Evolutionary conservation across 2,113 vertebrate species (phyloP), one percentile per base, ranked within the genome.

Genomic region (Stegastes partitus): DNA sequence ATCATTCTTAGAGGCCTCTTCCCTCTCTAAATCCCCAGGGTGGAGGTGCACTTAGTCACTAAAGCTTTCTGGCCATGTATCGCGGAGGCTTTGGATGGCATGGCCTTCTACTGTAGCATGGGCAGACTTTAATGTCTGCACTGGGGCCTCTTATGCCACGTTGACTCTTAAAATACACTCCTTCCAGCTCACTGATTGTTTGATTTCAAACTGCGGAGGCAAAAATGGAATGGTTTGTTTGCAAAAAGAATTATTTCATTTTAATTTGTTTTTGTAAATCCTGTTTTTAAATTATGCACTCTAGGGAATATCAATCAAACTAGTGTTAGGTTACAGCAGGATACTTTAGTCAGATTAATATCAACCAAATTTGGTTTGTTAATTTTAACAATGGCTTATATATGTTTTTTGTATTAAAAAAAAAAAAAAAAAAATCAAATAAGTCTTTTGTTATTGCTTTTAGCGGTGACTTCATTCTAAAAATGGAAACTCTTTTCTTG

Each of bases 1-100:
- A 78, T 74, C 82, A 49, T 77, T 84, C 66, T 82, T 69, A 69
- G 65, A 82, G 78, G 31, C 79, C 64, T 73, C 42, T 83, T 79
- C 71, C 57, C 14, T 76, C 31, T 15, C 50, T 77, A 84, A 87
- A 81, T 88, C 89, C 83, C 85, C 14, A 19, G 70, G 77, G 83
- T 72, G 61, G 76, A 84, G 80, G 67, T 87, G 80, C 79, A 88
- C 80, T 81, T 84, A 82, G 85, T 84, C 81, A 70, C 70, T 74
- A 76, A 81, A 81, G 78, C 81, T 73, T 71, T 79, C 68, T 58
- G 68, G 81, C 76, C 28, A 34, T 67, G 54, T 87, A 85, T 89
- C 82, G 85, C 70, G 68, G 76, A 83, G 77, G 74, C 71, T 89
- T 88, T 85, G 86, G 71, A 76, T 75, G 47, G 42, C 31, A 58